Conservation (phyloP, 2,113 vertebrate species). For the Sapayoa aenigma region DNA sequence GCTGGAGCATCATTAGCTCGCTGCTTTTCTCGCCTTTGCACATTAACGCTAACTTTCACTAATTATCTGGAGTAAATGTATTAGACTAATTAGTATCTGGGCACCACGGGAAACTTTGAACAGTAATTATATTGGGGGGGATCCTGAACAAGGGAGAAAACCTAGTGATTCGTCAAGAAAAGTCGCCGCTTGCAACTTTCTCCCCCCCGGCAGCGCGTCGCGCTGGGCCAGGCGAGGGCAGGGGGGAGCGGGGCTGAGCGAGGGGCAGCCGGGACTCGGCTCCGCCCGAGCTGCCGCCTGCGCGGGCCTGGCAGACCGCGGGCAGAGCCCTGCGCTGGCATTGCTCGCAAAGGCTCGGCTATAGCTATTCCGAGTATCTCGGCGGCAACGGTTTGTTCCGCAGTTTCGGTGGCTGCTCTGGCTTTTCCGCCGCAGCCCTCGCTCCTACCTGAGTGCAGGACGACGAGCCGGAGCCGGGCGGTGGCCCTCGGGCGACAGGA, state of each 20-base stretch:
- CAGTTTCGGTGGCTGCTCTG: neutral
- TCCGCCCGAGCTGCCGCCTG: neutral
- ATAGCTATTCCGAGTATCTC: neutral
- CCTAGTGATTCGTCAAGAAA: neutral
- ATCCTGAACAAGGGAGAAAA: neutral
- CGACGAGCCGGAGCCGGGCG: neutral
- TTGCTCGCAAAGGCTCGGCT: fast-evolving
- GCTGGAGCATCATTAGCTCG: neutral
- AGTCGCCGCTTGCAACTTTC: neutral
- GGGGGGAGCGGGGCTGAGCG: neutral
- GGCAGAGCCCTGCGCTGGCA: neutral
- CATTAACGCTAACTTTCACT: conserved; percentile 29
- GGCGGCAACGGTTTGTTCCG: neutral
- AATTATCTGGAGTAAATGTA: conserved; percentile 35
- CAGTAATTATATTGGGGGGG: conserved; percentile 2
- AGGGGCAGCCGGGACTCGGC: neutral
- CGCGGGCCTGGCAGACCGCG: neutral
- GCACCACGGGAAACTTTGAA: conserved; percentile 46
- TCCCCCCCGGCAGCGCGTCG: neutral
- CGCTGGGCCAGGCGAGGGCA: neutral
- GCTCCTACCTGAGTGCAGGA: conserved; percentile 45
- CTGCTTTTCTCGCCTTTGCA: neutral
- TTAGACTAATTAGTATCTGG: conserved; percentile 50
- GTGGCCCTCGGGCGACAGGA: neutral
- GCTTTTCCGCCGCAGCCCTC: neutral